Evolutionary conservation across 2,888 invertebrate species (phyloP), one percentile per base, ranked within the genome.

Genomic region (Amphimallon solstitiale): DNA sequence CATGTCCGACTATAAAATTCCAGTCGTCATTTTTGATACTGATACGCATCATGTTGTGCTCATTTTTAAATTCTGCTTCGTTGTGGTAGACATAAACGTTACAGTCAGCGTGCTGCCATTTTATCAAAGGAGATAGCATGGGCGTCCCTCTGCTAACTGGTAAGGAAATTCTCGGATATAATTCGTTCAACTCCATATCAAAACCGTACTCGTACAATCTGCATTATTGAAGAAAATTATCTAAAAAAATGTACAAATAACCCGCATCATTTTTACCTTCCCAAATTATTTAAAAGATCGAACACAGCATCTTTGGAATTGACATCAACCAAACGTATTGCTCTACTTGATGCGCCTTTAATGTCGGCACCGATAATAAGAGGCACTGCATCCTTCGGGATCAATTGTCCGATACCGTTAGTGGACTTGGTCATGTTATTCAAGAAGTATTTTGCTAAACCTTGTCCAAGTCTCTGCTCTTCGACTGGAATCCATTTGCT

Each of bases 91-190:
- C 86, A 0, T 90, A 88, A 0, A 92, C 90, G 72, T 88, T 85
- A 91, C 92, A 92, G 68, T 91, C 88, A 67, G 89, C 88, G 15
- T 87, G 86, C 75, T 97, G 96, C 96, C 97, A 97, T 70, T 88
- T 88, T 12, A 97, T 87, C 1, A 92, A 83, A 2, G 94, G 91
- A 0, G 93, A 87, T 34, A 96, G 84, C 90, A 93, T 93, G 0
- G 94, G 92, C 0, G 96, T 96, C 0, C 91, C 90, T 14, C 91
- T 86, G 0, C 94, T 91, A 0, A 97, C 97, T 0, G 97, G 97
- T 81, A 89, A 94, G 43, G 87, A 77, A 0, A 94, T 84, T 21
- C 85, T 80, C 0, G 94, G 92, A 81, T 94, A 96, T 40, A 98
- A 84, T 63, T 89, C 88, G 0, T 91, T 86, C 2, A 95, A 80